Evolutionary conservation across 2,113 vertebrate genomes (phyloP).

Genomic region (Plecturocebus donacophilus): DNA sequence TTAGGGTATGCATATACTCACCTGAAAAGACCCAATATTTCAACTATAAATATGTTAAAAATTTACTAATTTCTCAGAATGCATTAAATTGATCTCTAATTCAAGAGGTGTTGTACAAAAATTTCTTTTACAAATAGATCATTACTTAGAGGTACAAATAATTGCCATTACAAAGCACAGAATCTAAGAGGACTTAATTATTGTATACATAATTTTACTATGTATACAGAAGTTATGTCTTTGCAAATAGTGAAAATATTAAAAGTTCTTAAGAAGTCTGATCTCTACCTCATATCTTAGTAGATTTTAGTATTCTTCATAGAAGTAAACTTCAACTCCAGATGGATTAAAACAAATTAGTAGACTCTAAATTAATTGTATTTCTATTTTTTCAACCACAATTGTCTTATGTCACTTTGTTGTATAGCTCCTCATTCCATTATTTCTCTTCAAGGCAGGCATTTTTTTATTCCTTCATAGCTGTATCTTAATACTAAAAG

Average conservation of each 20-base stretch:
- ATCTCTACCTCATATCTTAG: neutral
- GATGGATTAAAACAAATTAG: neutral
- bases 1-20: neutral
- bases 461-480: neutral
- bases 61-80: neutral
- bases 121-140: neutral
- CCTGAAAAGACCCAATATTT: neutral
- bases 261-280: conserved; percentile 24
- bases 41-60: conserved; percentile 29
- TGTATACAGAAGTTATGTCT: neutral
- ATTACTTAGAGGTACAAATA: conserved; percentile 1
- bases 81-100: conserved; percentile 5
- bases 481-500: conserved; percentile 30
- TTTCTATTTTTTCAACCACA: conserved; percentile 16
- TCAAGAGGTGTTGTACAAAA: neutral
- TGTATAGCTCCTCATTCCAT: neutral
- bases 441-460: neutral
- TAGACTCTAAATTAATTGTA: conserved; percentile 11
- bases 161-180: conserved; percentile 7
- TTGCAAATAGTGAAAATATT: conserved; percentile 26
- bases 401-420: neutral
- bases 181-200: neutral
- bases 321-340: conserved; percentile 2
- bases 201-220: neutral
- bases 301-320: neutral